Evolutionary conservation across 2,888 invertebrate genomes (phyloP).

Genomic region (Drosophila kokeensis): DNA sequence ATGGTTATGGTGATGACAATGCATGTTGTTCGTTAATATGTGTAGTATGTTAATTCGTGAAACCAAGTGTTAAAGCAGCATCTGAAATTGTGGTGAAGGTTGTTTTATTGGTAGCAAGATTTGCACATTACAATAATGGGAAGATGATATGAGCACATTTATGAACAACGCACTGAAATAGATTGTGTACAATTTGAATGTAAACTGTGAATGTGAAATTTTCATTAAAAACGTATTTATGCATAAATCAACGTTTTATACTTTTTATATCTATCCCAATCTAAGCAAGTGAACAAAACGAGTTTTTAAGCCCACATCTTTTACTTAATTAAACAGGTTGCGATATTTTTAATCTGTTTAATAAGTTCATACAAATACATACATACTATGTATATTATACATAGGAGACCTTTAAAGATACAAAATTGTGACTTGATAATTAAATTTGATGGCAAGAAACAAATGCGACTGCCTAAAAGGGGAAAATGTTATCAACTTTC

Average conservation of each 20-base stretch:
- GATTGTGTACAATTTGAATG: neutral
- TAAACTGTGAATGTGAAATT: neutral
- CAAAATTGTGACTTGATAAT: neutral
- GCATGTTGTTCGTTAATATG: slow-evolving; percentile 34
- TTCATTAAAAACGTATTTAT: neutral
- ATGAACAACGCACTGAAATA: slow-evolving; percentile 16
- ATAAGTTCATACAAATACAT: neutral
- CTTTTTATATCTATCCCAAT: neutral
- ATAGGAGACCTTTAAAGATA: neutral
- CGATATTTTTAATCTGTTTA: neutral
- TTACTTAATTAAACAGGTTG: neutral
- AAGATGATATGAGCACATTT: slow-evolving; percentile 11
- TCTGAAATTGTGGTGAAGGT: slow-evolving; percentile 53
- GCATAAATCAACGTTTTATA: neutral
- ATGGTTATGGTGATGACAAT: slow-evolving; percentile 50
- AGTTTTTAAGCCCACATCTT: neutral
- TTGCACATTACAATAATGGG: slow-evolving; percentile 29
- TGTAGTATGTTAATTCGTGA: slow-evolving; percentile 65
- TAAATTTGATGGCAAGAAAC: neutral
- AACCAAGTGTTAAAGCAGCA: slow-evolving; percentile 50
- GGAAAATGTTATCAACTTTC: neutral
- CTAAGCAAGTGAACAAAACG: neutral
- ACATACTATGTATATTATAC: too few relatives aligned
- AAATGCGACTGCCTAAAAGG: neutral
- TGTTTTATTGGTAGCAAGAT: slow-evolving; percentile 14